Evolutionary conservation across 2,113 vertebrate species (phyloP).

Genomic region (Osmerus eperlanus): DNA sequence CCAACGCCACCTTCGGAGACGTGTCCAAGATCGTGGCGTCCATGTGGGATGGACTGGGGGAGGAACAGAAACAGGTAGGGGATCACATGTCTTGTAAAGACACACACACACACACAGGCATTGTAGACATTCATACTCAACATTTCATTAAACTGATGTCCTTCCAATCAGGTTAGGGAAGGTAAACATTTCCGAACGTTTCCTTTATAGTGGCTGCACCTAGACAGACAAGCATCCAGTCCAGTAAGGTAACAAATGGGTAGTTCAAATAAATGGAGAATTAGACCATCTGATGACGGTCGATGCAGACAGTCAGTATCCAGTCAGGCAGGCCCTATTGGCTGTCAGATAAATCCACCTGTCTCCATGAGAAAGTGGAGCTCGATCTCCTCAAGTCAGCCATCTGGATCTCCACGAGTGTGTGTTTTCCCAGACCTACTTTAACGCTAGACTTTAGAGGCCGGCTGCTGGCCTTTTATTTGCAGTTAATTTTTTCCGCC

Average conservation of each 20-base stretch:
- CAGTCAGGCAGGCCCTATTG: constrained; percentile 61
- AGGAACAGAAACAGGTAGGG: constrained; percentile 93
- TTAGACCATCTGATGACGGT: constrained; percentile 69
- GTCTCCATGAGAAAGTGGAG: constrained; percentile 76
- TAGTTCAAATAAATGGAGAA: constrained; percentile 73
- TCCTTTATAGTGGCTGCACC: not conserved
- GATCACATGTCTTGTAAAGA: constrained; percentile 35
- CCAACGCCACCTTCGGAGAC: constrained; percentile 95
- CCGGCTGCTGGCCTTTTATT: constrained; percentile 72
- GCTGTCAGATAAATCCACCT: constrained; percentile 78
- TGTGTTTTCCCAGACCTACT: constrained; percentile 56
- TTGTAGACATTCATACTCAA: too few species aligned
- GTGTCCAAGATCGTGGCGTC: constrained; percentile 98
- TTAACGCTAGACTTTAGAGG: constrained; percentile 65
- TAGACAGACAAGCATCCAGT: constrained; percentile 42
- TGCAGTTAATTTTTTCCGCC: constrained; percentile 81
- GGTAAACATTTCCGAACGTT: too few species aligned
- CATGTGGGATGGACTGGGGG: constrained; percentile 97
- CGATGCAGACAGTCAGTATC: constrained; percentile 61
- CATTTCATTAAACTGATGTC: too few species aligned
- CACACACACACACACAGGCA: constrained; percentile 14
- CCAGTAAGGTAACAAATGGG: constrained; percentile 47
- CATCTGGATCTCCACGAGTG: constrained; percentile 15
- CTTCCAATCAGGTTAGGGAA: too few species aligned
- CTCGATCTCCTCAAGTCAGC: constrained; percentile 49